Conservation (phyloP, 2,888 invertebrate species). For the Bembecia ichneumoniformis region DNA sequence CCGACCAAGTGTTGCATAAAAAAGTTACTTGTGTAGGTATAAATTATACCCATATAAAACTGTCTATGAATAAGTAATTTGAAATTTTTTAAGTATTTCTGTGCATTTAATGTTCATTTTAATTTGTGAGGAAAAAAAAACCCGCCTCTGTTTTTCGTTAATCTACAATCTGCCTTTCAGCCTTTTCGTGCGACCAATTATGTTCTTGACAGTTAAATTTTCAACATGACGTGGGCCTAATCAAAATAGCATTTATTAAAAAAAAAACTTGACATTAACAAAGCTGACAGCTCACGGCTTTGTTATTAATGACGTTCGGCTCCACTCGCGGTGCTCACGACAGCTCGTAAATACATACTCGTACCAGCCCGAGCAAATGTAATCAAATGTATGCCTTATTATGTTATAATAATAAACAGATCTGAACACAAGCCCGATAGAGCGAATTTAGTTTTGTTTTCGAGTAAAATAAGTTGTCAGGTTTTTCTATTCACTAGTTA, state of each 20-base stretch:
- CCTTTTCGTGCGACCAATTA: slow-evolving; percentile 68
- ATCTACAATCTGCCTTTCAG: slow-evolving; percentile 40
- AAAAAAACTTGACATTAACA: slow-evolving; percentile 59
- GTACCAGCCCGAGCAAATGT: slow-evolving; percentile 1
- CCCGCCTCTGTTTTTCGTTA: slow-evolving; percentile 32
- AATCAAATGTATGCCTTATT: slow-evolving; percentile 3
- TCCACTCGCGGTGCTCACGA: slow-evolving; percentile 18
- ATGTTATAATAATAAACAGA: background rate
- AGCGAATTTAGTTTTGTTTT: slow-evolving; percentile 32
- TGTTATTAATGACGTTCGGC: slow-evolving; percentile 60
- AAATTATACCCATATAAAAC: too few relatives aligned
- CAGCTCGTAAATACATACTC: background rate
- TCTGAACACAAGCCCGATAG: background rate
- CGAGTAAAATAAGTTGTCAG: slow-evolving; percentile 55
- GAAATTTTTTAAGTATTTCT: too few relatives aligned
- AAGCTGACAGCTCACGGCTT: slow-evolving; percentile 68
- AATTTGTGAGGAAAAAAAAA: too few relatives aligned
- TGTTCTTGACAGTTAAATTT: slow-evolving; percentile 72
- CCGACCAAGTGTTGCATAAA: background rate
- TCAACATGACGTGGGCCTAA: slow-evolving; percentile 74
- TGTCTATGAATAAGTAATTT: too few relatives aligned
- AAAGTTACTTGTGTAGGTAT: too few relatives aligned
- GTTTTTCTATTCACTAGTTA: slow-evolving; percentile 30
- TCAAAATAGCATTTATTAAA: slow-evolving; percentile 73
- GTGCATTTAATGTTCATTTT: too few relatives aligned